A percentile compares a stretch with the other conserved stretches of the same genome.
These are phyloP conservation scores for Rhagium mordax DNA, from an alignment of 2,888 invertebrate genomes.

Conservation along the genomic window DNA sequence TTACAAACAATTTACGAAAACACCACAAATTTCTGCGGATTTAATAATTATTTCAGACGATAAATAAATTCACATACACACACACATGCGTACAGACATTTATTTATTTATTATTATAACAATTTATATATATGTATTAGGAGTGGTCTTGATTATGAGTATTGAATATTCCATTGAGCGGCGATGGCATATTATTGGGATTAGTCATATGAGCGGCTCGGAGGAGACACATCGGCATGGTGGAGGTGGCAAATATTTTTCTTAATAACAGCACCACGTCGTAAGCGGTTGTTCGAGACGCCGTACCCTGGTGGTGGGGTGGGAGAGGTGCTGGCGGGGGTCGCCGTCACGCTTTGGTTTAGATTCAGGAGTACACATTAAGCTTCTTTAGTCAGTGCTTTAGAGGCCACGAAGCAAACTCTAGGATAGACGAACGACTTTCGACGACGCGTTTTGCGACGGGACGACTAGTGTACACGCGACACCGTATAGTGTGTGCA, in stretches of 20 bases:
- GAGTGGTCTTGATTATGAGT: background rate
- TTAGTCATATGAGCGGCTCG: conserved; percentile 63
- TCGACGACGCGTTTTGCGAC: conserved; percentile 68
- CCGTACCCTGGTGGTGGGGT: conserved; percentile 44
- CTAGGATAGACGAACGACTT: conserved; percentile 70
- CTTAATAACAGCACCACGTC: conserved; percentile 5
- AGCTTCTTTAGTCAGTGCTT: conserved; percentile 69
- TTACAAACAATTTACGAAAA: too few relatives aligned
- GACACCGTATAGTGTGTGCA: conserved; percentile 60
- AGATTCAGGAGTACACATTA: conserved; percentile 67
- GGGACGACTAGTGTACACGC: conserved; percentile 65
- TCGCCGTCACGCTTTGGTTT: conserved; percentile 66
- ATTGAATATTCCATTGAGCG: conserved; percentile 42
- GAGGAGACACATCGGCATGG: conserved; percentile 55
- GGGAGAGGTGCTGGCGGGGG: conserved; percentile 59
- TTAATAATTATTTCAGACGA: too few relatives aligned
- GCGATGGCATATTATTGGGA: conserved; percentile 55
- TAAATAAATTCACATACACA: too few relatives aligned
- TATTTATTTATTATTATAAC: too few relatives aligned
- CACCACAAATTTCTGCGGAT: too few relatives aligned
- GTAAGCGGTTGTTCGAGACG: conserved; percentile 33
- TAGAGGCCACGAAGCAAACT: conserved; percentile 70
- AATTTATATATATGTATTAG: background rate
- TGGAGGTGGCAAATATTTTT: conserved; percentile 62
- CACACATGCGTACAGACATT: too few relatives aligned